Percentiles rank a stretch among this genome's conserved stretches.
These are phyloP conservation scores for Brachirus orientalis DNA, from an alignment of 2,113 vertebrate genomes.

Conservation along the genomic window DNA sequence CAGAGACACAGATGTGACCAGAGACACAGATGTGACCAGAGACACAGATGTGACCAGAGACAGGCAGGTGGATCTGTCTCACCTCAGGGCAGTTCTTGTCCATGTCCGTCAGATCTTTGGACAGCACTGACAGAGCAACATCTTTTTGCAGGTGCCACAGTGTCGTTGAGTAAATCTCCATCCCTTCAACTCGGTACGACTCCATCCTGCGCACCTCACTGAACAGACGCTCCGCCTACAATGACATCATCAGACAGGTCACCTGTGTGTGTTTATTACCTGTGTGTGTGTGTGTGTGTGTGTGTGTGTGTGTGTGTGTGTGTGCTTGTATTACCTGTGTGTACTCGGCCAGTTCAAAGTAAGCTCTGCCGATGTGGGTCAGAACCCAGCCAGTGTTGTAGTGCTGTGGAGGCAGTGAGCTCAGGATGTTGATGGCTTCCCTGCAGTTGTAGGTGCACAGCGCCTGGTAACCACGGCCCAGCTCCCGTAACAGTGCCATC, in stretches of 20 bases:
- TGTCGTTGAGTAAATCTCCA: slow-evolving; percentile 98
- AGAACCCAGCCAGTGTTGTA: slow-evolving; percentile 99
- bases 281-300: not conserved
- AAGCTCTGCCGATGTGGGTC: slow-evolving; percentile 94
- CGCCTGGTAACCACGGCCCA: slow-evolving; percentile 96
- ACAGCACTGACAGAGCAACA: slow-evolving; percentile 94
- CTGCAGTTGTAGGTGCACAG: slow-evolving; percentile 97
- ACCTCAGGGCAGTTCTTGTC: slow-evolving; percentile 99
- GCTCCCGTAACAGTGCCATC: slow-evolving; percentile 94
- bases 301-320: not conserved
- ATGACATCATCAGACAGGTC: not conserved
- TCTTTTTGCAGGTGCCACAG: slow-evolving; percentile 99
- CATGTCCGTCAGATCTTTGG: slow-evolving; percentile 98
- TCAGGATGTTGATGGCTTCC: slow-evolving; percentile 94
- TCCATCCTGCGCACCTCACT: slow-evolving; percentile 96
- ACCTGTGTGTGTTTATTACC: not conserved
- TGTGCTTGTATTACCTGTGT: slow-evolving; percentile 95
- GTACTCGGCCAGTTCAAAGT: slow-evolving; percentile 97
- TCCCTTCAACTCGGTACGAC: slow-evolving; percentile 94
- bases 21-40: not conserved
- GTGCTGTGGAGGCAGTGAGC: slow-evolving; percentile 95
- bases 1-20: slow-evolving; percentile 13
- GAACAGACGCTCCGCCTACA: slow-evolving; percentile 95
- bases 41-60: not conserved
- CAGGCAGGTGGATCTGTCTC: slow-evolving; percentile 4